Conservation (phyloP, 1,140 invertebrate genomes). For the Cotesia typhae region DNA sequence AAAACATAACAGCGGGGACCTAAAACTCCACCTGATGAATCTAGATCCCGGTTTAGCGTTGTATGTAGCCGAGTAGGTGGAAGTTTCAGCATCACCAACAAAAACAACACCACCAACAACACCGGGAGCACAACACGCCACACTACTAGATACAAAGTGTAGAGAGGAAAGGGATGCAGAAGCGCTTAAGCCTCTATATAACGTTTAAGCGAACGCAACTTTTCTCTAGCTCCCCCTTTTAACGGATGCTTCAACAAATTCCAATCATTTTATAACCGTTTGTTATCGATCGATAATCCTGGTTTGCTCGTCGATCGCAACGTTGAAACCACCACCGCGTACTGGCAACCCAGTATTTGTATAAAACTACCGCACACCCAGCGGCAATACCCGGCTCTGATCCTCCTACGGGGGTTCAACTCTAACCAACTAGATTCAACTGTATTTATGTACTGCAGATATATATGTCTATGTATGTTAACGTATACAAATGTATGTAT, state of each 20-base stretch:
- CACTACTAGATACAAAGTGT: too few relatives aligned
- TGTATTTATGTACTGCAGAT: too few relatives aligned
- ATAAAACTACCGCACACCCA: slow-evolving; percentile 12
- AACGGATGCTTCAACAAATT: slow-evolving; percentile 31
- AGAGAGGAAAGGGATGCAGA: neutral
- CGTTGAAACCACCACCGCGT: slow-evolving; percentile 1
- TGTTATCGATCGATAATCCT: slow-evolving; percentile 29
- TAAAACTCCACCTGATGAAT: too few relatives aligned
- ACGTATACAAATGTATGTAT: slow-evolving; percentile 2
- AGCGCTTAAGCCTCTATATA: slow-evolving; percentile 16
- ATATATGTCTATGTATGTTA: too few relatives aligned
- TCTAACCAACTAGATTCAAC: neutral
- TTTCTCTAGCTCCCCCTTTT: slow-evolving; percentile 12
- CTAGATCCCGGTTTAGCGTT: too few relatives aligned
- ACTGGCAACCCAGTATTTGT: slow-evolving; percentile 8
- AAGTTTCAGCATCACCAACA: too few relatives aligned
- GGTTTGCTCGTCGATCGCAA: slow-evolving; percentile 11
- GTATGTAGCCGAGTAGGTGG: too few relatives aligned
- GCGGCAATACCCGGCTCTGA: neutral
- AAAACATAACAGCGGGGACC: too few relatives aligned
- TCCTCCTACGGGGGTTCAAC: slow-evolving; percentile 6
- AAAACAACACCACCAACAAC: too few relatives aligned
- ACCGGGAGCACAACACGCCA: too few relatives aligned
- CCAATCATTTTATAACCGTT: slow-evolving; percentile 29
- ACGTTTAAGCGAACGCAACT: slow-evolving; percentile 1